phyloP scores from a whole-genome alignment of 2,888 invertebrate genomes.

The Conistra vaccinii region DNA sequence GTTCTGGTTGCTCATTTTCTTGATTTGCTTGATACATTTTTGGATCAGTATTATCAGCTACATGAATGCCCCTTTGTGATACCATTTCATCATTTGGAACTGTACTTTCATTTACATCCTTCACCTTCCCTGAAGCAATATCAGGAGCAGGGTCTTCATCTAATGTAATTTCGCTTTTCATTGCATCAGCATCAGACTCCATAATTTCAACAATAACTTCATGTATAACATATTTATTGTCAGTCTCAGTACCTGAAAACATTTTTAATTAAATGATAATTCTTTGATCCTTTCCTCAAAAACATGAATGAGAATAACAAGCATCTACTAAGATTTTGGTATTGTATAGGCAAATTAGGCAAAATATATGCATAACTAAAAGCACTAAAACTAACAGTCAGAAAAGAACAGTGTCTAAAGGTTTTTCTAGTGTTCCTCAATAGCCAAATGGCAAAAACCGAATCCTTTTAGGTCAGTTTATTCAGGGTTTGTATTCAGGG shows the following conservation, averaged over 20 bases:
- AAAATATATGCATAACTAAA: neutral
- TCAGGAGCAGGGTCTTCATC: neutral
- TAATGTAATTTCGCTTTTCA: constrained; percentile 7
- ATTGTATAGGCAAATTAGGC: neutral
- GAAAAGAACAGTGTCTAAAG: neutral
- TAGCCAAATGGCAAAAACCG: neutral
- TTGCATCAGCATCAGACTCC: constrained; percentile 10
- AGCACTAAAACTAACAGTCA: neutral
- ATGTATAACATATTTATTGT: constrained; percentile 35
- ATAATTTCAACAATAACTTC: constrained; percentile 36
- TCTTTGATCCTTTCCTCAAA: neutral
- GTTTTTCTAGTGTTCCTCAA: neutral
- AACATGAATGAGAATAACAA: neutral
- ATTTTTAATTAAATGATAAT: neutral
- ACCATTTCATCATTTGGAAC: neutral
- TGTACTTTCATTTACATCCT: neutral
- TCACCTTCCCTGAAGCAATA: neutral
- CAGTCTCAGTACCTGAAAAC: constrained; percentile 18
- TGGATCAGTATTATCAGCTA: neutral
- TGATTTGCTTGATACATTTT: neutral
- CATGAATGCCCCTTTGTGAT: neutral
- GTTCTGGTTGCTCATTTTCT: neutral
- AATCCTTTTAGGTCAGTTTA: no score
- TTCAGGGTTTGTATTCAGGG: no score
- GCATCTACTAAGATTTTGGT: neutral